Conservation (phyloP, 1,140 invertebrate species). For the Dysdera silvatica region DNA sequence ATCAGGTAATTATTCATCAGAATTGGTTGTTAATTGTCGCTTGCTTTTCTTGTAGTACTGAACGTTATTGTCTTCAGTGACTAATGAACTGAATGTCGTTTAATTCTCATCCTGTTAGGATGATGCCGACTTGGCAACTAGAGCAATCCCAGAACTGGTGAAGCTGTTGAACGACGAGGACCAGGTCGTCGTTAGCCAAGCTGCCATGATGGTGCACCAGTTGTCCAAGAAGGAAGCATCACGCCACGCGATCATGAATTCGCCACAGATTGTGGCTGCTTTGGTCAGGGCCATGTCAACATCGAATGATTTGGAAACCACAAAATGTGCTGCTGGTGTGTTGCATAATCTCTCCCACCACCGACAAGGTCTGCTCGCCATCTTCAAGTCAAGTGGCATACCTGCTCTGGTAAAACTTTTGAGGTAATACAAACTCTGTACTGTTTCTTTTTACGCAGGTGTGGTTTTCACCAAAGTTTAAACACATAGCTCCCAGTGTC, state of each 20-base stretch:
- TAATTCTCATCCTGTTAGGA: slow-evolving; percentile 29
- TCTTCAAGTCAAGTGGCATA: slow-evolving; percentile 51
- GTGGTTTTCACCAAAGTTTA: too few species aligned
- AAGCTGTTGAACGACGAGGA: slow-evolving; percentile 47
- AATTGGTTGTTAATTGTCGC: neutral
- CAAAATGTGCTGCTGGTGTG: slow-evolving; percentile 41
- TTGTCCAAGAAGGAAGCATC: slow-evolving; percentile 50
- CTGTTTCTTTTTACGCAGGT: too few species aligned
- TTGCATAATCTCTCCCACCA: slow-evolving; percentile 48
- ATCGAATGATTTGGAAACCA: slow-evolving; percentile 44
- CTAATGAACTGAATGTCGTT: too few species aligned
- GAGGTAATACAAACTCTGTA: slow-evolving; percentile 55
- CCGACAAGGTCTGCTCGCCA: slow-evolving; percentile 46
- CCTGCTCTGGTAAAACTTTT: slow-evolving; percentile 48
- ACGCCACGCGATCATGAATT: slow-evolving; percentile 47
- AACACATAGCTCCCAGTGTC: too few species aligned
- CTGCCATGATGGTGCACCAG: slow-evolving; percentile 80
- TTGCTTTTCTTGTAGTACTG: too few species aligned
- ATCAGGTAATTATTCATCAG: slow-evolving; percentile 38
- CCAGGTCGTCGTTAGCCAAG: slow-evolving; percentile 87
- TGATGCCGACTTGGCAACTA: slow-evolving; percentile 47
- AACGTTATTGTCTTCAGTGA: too few species aligned
- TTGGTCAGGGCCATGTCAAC: slow-evolving; percentile 46
- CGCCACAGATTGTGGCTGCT: slow-evolving; percentile 44
- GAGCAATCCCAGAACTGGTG: slow-evolving; percentile 48